Base-by-base conservation (phyloP, 1,140 invertebrate species). In the Scaptomyza montana region DNA sequence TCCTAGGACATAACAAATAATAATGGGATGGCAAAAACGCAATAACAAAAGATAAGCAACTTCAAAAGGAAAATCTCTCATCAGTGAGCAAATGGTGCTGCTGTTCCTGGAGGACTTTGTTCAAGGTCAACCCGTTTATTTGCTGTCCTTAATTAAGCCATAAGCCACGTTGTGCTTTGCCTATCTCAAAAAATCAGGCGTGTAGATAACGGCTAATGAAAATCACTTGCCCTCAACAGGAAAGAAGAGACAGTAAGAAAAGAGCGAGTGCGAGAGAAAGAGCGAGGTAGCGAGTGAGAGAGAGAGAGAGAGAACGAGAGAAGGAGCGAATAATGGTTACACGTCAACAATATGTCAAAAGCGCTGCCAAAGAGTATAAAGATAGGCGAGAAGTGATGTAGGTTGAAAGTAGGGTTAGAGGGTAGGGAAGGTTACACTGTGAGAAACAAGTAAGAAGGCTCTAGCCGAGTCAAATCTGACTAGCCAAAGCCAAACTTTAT, bases 71-170 rank as follows among this genome's bases (percentile, higher is more conserved):
- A 43, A n/a, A 12, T 43, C 39, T n/a, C 39, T 43, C 39, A 43
- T 43, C 39, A 43, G 39, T 43, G 39, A 19, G 9, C 47, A 51
- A 49, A 49, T 30, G 60, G 46, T 39, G 33, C 33, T 41, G 60
- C 6, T 47, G 7, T 8, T 36, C 33, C 25, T 33, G 36, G 55
- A 5, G n/a, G 46, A 47, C 47, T 51, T 47, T 51, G 74, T 55
- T 63, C 21, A 74, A 60, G 65, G 46, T 41, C 64, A 75, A 60
- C 81, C 74, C 65, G 62, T 80, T 84, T 33, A 47, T 36, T 28
- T 59, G 33, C 8, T 72, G 81, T 62, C 78, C 84, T 68, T 82
- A 87, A 87, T 87, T 87, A 87, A 87, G 78, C 75, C 79, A 89
- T 82, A 89, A 87, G 82, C 72, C 70, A 71, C 55, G 70, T 21